phyloP scores from a whole-genome alignment of 2,797 vertebrate genomes.

The Tenualosa ilisha region DNA sequence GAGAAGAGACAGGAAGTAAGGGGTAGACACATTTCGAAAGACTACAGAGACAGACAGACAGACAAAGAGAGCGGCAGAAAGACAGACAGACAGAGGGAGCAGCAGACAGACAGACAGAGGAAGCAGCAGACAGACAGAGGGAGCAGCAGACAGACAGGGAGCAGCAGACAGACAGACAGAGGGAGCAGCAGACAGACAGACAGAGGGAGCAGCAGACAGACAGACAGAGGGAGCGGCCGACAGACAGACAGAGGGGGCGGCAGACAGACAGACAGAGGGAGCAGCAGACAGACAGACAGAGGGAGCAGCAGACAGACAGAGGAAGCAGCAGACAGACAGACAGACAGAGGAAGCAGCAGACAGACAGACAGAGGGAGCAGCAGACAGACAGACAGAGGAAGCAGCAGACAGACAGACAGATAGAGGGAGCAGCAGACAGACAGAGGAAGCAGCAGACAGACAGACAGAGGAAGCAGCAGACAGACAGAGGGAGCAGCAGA shows the following conservation, averaged over 20 bases:
- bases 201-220: neutral
- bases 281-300: too few relatives aligned
- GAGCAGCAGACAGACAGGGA: neutral
- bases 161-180: neutral
- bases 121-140: neutral
- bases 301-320: too few relatives aligned
- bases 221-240: neutral
- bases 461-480: too few relatives aligned
- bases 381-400: too few relatives aligned
- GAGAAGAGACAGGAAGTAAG: slow-evolving; percentile 10
- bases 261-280: too few relatives aligned
- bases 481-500: too few relatives aligned
- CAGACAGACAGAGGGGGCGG: neutral
- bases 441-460: too few relatives aligned
- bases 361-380: too few relatives aligned
- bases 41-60: neutral
- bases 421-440: too few relatives aligned
- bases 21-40: slow-evolving; percentile 30
- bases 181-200: neutral
- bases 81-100: slow-evolving; percentile 7
- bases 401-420: too few relatives aligned
- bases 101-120: slow-evolving; percentile 14
- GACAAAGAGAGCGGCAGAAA: neutral
- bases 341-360: too few relatives aligned
- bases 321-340: too few relatives aligned